Evolutionary conservation across 2,113 vertebrate genomes (phyloP).

Genomic region (Fukomys damarensis): DNA sequence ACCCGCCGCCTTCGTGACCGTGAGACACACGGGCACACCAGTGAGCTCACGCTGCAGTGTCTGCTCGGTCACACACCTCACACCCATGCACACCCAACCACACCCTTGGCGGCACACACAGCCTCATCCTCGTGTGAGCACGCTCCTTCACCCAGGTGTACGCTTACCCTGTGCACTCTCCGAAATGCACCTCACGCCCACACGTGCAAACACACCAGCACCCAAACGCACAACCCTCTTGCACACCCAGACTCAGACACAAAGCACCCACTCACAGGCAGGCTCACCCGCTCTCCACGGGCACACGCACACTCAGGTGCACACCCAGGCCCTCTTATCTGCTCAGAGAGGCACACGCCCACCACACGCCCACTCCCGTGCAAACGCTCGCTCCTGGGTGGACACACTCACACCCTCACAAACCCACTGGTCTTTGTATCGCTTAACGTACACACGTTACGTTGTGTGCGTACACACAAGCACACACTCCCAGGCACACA

Average conservation of each 20-base stretch:
- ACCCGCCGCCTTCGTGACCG: rapidly evolving
- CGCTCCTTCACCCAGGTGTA: not conserved
- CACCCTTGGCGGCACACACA: not conserved
- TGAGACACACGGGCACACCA: not conserved
- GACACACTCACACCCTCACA: not conserved
- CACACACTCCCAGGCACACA: too few relatives aligned
- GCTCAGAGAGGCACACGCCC: not conserved
- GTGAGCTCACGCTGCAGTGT: not conserved
- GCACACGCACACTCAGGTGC: not conserved
- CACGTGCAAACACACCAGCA: not conserved
- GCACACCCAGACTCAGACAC: not conserved
- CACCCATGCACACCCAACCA: not conserved
- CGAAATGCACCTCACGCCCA: too few relatives aligned
- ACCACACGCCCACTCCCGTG: not conserved
- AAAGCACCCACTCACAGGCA: not conserved
- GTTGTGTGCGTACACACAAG: too few relatives aligned
- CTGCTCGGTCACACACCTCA: not conserved
- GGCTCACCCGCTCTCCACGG: rapidly evolving
- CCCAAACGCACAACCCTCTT: not conserved
- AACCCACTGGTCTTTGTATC: not conserved
- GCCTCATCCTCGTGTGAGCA: not conserved
- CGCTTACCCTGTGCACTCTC: too few relatives aligned
- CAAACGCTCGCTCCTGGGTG: not conserved
- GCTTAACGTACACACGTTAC: not conserved
- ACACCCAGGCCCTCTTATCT: not conserved